Conservation (phyloP, 2,888 invertebrate species). For the Sphecodes monilicornis region DNA sequence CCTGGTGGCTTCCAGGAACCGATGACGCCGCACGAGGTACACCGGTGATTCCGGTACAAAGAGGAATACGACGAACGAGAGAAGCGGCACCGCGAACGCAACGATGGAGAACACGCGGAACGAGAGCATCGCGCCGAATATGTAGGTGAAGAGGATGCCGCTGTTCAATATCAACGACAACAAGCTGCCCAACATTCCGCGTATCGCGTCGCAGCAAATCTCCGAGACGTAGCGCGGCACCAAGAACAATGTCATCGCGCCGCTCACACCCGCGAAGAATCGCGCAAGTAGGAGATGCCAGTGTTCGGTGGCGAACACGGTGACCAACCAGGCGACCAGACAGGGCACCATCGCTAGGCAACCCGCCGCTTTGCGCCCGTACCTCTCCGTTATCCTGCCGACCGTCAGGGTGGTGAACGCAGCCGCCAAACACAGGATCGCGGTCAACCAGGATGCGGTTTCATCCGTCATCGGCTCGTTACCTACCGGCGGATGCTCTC, state of each 20-base stretch:
- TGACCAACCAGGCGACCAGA: slow-evolving; percentile 87
- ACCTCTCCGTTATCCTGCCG: slow-evolving; percentile 84
- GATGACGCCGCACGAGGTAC: slow-evolving; percentile 81
- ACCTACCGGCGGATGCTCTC: slow-evolving; percentile 84
- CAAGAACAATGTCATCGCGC: slow-evolving; percentile 86
- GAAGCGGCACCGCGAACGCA: slow-evolving; percentile 82
- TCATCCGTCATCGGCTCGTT: slow-evolving; percentile 84
- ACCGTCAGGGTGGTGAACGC: slow-evolving; percentile 85
- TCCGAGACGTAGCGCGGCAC: slow-evolving; percentile 88
- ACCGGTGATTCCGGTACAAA: slow-evolving; percentile 87
- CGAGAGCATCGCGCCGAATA: slow-evolving; percentile 83
- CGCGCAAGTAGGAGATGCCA: slow-evolving; percentile 85
- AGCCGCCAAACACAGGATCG: slow-evolving; percentile 86
- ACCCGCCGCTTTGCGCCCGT: slow-evolving; percentile 86
- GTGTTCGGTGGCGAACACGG: slow-evolving; percentile 85
- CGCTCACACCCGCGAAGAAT: slow-evolving; percentile 87
- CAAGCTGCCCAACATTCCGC: slow-evolving; percentile 86
- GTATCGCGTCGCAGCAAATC: slow-evolving; percentile 86
- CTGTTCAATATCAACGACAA: slow-evolving; percentile 85
- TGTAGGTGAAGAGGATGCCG: slow-evolving; percentile 83
- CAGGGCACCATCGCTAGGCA: slow-evolving; percentile 86
- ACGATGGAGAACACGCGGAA: slow-evolving; percentile 84
- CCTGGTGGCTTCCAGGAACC: slow-evolving; percentile 81
- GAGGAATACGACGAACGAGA: slow-evolving; percentile 83
- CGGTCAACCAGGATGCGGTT: slow-evolving; percentile 86